Percentiles rank a stretch among this genome's conserved stretches.
phyloP scores from a whole-genome alignment of 1,140 invertebrate species.

The Zophobas morio region DNA sequence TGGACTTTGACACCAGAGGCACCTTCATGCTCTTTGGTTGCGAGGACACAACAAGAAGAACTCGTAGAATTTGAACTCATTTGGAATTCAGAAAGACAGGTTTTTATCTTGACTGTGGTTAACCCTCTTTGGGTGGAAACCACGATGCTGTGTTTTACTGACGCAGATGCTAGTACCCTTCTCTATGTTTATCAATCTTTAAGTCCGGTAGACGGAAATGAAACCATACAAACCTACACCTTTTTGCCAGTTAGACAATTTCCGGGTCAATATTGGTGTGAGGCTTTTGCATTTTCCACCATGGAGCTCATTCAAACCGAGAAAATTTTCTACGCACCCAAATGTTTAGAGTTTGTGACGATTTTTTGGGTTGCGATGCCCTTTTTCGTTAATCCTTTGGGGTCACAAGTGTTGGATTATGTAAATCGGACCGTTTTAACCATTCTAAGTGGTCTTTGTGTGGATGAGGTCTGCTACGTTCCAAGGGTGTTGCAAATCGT shows the following conservation, averaged over 20 bases:
- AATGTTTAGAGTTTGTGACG: not conserved
- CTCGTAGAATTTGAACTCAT: not conserved
- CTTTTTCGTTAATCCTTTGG: too few relatives aligned
- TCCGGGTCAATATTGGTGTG: slow-evolving; percentile 51
- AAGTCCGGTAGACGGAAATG: not conserved
- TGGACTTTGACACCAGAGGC: slow-evolving; percentile 35
- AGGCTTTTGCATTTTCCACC: slow-evolving; percentile 37
- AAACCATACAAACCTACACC: not conserved
- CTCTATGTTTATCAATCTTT: slow-evolving; percentile 2
- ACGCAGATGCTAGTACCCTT: not conserved
- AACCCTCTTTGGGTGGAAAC: not conserved
- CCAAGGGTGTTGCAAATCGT: too few relatives aligned
- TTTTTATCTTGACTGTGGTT: not conserved
- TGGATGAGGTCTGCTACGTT: too few relatives aligned
- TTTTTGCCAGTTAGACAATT: not conserved
- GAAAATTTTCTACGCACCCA: slow-evolving; percentile 18
- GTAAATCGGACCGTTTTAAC: too few relatives aligned
- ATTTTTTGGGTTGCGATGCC: not conserved
- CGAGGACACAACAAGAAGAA: not conserved
- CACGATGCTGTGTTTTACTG: slow-evolving; percentile 16
- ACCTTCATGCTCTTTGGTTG: slow-evolving; percentile 25
- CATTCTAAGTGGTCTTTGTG: too few relatives aligned
- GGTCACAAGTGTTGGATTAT: too few relatives aligned
- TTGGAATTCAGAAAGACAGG: not conserved
- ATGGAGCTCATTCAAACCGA: slow-evolving; percentile 6